These are phyloP conservation scores for Drosophila tsacasi DNA, from an alignment of 1,140 invertebrate species.

Conservation along the genomic window DNA sequence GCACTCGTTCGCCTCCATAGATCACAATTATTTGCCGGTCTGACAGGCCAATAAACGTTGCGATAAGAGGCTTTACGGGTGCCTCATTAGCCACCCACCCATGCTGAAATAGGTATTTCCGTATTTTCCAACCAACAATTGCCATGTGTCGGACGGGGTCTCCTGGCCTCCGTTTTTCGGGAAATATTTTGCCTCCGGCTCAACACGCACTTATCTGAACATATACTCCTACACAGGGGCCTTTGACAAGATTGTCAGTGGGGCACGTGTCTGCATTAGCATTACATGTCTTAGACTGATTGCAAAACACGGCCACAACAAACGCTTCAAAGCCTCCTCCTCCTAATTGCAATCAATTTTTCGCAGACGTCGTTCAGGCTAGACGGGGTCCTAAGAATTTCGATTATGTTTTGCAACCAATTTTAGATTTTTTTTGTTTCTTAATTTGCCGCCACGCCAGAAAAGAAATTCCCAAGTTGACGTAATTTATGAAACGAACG, in stretches of 20 bases:
- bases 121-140: conserved; percentile 41
- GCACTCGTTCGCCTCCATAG: conserved; percentile 37
- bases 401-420: conserved; percentile 5
- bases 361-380: neutral
- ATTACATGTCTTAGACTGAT: conserved; percentile 43
- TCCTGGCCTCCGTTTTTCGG: neutral
- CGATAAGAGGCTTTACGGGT: conserved; percentile 65
- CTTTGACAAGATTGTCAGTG: conserved; percentile 31
- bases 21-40: conserved; percentile 47
- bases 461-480: conserved; percentile 37
- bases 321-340: neutral
- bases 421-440: conserved; percentile 16
- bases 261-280: conserved; percentile 61
- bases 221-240: neutral
- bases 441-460: conserved; percentile 36
- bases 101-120: conserved; percentile 55
- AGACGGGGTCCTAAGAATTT: neutral
- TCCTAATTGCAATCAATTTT: conserved; percentile 36
- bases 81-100: conserved; percentile 62
- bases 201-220: conserved; percentile 11
- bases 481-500: conserved; percentile 56
- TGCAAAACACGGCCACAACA: conserved; percentile 14
- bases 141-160: conserved; percentile 22
- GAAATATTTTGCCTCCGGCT: neutral
- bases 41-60: conserved; percentile 58